phyloP scores from a whole-genome alignment of 2,113 vertebrate genomes.

The Myiozetetes cayanensis region DNA sequence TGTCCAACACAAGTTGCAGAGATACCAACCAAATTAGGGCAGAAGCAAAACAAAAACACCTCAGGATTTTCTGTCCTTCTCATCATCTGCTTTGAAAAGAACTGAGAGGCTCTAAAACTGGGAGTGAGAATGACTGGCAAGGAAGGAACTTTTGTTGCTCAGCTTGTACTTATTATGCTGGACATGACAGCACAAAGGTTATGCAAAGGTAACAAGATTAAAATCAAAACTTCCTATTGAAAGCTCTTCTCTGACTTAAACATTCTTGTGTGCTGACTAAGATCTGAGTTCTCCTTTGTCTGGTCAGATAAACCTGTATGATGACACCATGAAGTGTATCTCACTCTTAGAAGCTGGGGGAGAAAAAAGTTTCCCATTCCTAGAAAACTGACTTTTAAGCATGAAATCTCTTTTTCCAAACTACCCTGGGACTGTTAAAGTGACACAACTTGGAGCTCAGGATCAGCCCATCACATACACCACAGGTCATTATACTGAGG shows the following conservation, averaged over 20 bases:
- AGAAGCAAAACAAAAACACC: neutral
- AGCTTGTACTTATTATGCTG: neutral
- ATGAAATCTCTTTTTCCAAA: neutral
- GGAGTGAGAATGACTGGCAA: neutral
- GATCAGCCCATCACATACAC: neutral
- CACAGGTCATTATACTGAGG: neutral
- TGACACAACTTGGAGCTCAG: rapidly evolving
- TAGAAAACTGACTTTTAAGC: neutral
- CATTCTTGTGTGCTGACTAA: neutral
- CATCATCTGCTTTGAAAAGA: neutral
- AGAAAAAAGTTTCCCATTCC: neutral
- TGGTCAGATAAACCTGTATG: neutral
- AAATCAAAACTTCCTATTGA: neutral
- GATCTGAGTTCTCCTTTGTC: neutral
- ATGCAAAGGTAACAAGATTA: neutral
- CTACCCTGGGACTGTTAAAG: neutral
- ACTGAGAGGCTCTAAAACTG: neutral
- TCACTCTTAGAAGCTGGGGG: neutral
- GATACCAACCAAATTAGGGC: neutral
- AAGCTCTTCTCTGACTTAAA: neutral
- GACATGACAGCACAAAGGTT: neutral
- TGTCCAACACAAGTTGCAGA: neutral
- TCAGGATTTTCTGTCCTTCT: neutral
- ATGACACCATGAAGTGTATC: neutral
- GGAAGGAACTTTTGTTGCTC: neutral